Conservation (phyloP, 1,140 invertebrate species). For the Micrasema minimum region DNA sequence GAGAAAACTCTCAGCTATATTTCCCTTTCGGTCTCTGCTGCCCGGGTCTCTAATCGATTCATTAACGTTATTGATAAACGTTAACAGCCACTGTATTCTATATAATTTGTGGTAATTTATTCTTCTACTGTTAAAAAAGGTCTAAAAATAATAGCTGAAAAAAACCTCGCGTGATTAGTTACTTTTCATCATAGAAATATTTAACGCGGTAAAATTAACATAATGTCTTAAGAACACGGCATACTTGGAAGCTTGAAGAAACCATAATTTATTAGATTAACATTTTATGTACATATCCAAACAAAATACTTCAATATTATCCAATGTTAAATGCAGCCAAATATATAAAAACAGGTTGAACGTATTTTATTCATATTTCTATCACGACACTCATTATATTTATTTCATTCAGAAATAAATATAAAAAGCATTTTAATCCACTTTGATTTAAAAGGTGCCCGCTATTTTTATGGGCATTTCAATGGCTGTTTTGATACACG, state of each 20-base stretch:
- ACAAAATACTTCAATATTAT: no score
- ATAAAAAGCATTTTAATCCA: no score
- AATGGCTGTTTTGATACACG: background rate
- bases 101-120: conserved; percentile 40
- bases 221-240: conserved; percentile 22
- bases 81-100: conserved; percentile 16
- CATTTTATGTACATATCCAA: no score
- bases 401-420: no score
- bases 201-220: conserved; percentile 20
- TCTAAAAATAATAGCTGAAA: conserved; percentile 23
- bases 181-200: conserved; percentile 25
- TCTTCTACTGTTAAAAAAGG: conserved; percentile 29
- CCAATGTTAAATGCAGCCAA: no score
- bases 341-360: no score
- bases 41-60: conserved; percentile 33
- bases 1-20: background rate
- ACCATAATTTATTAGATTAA: background rate
- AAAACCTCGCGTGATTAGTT: conserved; percentile 25
- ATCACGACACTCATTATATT: no score
- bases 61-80: conserved; percentile 37
- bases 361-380: no score
- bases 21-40: conserved; percentile 23
- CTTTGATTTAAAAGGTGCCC: background rate
- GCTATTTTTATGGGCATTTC: conserved; percentile 5
- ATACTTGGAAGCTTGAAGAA: background rate